Evolutionary conservation across 2,888 invertebrate species (phyloP).

Genomic region (Pachycephus smyrnensis): DNA sequence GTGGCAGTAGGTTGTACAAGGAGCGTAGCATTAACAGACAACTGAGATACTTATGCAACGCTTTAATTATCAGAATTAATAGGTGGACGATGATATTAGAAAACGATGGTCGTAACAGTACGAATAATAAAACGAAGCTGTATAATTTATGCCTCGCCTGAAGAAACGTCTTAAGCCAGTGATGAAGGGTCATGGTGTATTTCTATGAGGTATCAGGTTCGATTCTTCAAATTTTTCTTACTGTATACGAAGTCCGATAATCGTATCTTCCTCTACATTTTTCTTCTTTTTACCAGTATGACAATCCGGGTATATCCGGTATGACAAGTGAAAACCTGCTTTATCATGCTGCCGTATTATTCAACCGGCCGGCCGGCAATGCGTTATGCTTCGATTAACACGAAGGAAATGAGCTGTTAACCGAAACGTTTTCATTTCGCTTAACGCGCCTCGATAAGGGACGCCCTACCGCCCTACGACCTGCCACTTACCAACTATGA

Average conservation of each 20-base stretch:
- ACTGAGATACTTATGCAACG: background rate
- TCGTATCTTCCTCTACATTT: background rate
- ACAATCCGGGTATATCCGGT: background rate
- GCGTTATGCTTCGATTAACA: slow-evolving; percentile 29
- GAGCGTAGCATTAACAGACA: background rate
- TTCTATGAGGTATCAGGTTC: background rate
- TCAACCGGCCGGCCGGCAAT: slow-evolving; percentile 1
- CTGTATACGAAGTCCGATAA: background rate
- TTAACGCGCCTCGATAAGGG: slow-evolving; percentile 10
- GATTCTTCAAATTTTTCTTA: background rate
- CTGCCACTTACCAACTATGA: background rate
- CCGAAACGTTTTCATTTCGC: slow-evolving; percentile 30
- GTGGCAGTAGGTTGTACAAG: background rate
- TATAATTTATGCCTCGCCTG: background rate
- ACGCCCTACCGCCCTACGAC: background rate
- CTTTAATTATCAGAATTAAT: background rate
- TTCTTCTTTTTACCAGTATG: background rate
- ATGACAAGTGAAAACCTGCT: slow-evolving; percentile 16
- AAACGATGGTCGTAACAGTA: background rate
- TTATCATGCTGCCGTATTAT: slow-evolving; percentile 18
- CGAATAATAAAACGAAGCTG: background rate
- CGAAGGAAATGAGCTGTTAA: slow-evolving; percentile 28
- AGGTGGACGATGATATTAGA: background rate
- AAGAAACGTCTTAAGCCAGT: background rate
- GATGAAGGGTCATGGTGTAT: background rate